Base-by-base conservation (phyloP, 2,797 vertebrate species). In the Orestias chungarensis region DNA sequence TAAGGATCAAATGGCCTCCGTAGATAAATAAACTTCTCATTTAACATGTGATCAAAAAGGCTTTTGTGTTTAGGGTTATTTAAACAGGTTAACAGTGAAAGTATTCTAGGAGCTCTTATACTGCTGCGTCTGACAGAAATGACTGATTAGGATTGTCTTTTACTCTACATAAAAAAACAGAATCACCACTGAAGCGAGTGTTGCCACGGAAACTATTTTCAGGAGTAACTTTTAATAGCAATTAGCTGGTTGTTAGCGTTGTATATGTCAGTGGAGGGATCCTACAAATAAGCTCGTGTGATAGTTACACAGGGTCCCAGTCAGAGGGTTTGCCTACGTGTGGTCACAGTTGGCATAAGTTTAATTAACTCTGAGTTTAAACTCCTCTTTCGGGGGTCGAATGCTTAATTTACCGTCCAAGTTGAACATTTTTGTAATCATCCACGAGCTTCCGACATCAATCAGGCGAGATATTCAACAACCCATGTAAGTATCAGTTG, bases 141-240 rank as follows among this genome's bases (percentile, higher is more conserved):
- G 43, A 44, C 15, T 11, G 12, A 27, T n/a, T n/a, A n/a, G n/a
- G n/a, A n/a, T n/a, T n/a, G n/a, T n/a, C n/a, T n/a, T n/a, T n/a
- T n/a, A n/a, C n/a, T n/a, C n/a, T n/a, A n/a, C n/a, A n/a, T n/a
- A n/a, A n/a, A n/a, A n/a, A n/a, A n/a, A n/a, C n/a, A n/a, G n/a
- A n/a, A n/a, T n/a, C n/a, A n/a, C n/a, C n/a, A n/a, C n/a, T 23
- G 31, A 38, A 61, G 23, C 17, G 35, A n/a, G 20, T n/a, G 59
- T 62, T 62, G 59, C 59, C 23, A 62, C 40, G 25, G 5, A 33
- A 61, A 61, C 57, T n/a, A n/a, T n/a, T n/a, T n/a, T n/a, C n/a
- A n/a, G n/a, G n/a, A n/a, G n/a, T n/a, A n/a, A n/a, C n/a, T n/a
- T n/a, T n/a, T 54, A 29, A 54, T n/a, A 29, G 50, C 5, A 55